phyloP scores from a whole-genome alignment of 2,888 invertebrate species.

The Keiferia lycopersicella region DNA sequence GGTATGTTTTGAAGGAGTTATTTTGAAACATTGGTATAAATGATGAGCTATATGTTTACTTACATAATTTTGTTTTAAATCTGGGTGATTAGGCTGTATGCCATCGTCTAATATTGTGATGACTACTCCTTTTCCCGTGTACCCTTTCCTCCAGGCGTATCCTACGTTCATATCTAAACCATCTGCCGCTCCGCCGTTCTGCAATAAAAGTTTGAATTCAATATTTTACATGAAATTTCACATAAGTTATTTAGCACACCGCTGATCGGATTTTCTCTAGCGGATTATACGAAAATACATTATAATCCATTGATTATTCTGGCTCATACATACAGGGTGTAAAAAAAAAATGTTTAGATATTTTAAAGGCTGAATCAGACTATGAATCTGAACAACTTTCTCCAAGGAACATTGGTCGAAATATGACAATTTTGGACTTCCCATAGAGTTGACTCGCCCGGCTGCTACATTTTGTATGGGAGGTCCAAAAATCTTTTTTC shows the following conservation, averaged over 20 bases:
- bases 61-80: constrained; percentile 95
- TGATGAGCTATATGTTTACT: constrained; percentile 41
- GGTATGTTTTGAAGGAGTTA: neutral
- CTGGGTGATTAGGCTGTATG: constrained; percentile 97
- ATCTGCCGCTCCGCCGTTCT: constrained; percentile 96
- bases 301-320: neutral
- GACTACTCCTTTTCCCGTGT: constrained; percentile 97
- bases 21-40: neutral
- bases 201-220: constrained; percentile 39
- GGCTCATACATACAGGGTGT: too few species aligned
- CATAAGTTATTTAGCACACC: neutral
- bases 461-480: too few species aligned
- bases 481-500: too few species aligned
- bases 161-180: constrained; percentile 98
- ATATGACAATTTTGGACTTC: too few species aligned
- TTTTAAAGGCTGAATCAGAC: too few species aligned
- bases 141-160: constrained; percentile 97
- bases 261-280: neutral
- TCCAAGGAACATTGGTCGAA: too few species aligned
- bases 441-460: too few species aligned
- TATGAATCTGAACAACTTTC: too few species aligned
- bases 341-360: too few species aligned
- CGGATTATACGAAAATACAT: too few species aligned
- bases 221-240: neutral
- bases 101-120: constrained; percentile 98